Evolutionary conservation across 2,888 invertebrate species (phyloP).

Genomic region (Pyrgus malvae): DNA sequence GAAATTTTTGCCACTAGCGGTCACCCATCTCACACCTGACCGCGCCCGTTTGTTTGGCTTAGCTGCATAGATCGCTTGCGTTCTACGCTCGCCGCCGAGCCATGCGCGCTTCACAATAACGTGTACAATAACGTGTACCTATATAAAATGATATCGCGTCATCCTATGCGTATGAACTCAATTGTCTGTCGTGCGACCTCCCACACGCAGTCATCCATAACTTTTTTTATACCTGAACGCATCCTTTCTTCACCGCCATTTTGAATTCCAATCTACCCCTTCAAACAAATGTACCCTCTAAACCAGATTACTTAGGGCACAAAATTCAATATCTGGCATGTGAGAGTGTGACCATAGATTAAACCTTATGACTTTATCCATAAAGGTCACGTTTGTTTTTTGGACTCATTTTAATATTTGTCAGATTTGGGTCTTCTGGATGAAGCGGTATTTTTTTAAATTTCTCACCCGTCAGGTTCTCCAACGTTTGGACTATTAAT

Average conservation of each 20-base stretch:
- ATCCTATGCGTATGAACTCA: conserved; percentile 25
- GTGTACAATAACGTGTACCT: neutral
- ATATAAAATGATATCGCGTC: conserved; percentile 19
- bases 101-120: too few relatives aligned
- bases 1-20: too few relatives aligned
- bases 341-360: conserved; percentile 1
- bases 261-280: conserved; percentile 56
- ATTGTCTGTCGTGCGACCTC: conserved; percentile 49
- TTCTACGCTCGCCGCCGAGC: too few relatives aligned
- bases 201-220: conserved; percentile 66
- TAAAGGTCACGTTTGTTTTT: conserved; percentile 50
- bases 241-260: conserved; percentile 67
- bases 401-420: conserved; percentile 55
- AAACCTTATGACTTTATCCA: conserved; percentile 48
- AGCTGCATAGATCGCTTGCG: too few relatives aligned
- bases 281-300: conserved; percentile 54
- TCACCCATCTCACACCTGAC: too few relatives aligned
- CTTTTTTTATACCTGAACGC: conserved; percentile 57
- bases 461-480: conserved; percentile 55
- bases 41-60: too few relatives aligned
- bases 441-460: conserved; percentile 58
- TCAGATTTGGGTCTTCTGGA: conserved; percentile 58
- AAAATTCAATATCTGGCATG: conserved; percentile 37
- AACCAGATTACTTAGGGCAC: conserved; percentile 39
- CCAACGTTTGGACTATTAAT: conserved; percentile 60